A percentile compares a stretch with the other conserved stretches of the same genome.
phyloP scores from a whole-genome alignment of 2,797 vertebrate species.

The Lithobates pipiens region DNA sequence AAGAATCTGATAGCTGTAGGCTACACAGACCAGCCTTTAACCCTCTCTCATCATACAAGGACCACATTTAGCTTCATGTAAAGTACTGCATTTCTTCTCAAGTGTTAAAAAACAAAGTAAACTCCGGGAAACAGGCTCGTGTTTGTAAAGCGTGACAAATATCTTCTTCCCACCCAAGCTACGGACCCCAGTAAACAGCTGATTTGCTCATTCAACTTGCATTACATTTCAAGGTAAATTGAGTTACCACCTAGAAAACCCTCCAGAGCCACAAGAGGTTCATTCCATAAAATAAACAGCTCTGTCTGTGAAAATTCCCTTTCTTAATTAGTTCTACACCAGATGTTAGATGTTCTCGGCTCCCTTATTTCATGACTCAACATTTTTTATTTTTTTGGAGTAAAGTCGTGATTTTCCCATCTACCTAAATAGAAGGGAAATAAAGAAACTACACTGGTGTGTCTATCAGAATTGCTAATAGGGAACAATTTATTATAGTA shows the following conservation, averaged over 20 bases:
- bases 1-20: too few species aligned
- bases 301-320: slow-evolving; percentile 1
- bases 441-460: background rate
- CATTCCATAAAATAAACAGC: slow-evolving; percentile 25
- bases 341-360: slow-evolving; percentile 33
- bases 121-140: background rate
- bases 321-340: slow-evolving; percentile 21
- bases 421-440: background rate
- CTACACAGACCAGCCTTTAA: too few species aligned
- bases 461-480: too few species aligned
- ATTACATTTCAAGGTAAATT: slow-evolving; percentile 55
- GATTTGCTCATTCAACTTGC: slow-evolving; percentile 5
- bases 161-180: background rate
- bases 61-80: too few species aligned
- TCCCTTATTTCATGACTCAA: background rate
- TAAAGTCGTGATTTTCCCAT: background rate
- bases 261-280: slow-evolving; percentile 23
- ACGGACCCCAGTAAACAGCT: slow-evolving; percentile 14
- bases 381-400: background rate
- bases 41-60: too few species aligned
- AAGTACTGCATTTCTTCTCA: too few species aligned
- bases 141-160: slow-evolving; percentile 8
- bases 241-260: slow-evolving; percentile 41
- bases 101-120: background rate
- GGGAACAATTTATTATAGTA: too few species aligned